phyloP scores from a whole-genome alignment of 2,797 vertebrate species.

The Brachymystax lenok region DNA sequence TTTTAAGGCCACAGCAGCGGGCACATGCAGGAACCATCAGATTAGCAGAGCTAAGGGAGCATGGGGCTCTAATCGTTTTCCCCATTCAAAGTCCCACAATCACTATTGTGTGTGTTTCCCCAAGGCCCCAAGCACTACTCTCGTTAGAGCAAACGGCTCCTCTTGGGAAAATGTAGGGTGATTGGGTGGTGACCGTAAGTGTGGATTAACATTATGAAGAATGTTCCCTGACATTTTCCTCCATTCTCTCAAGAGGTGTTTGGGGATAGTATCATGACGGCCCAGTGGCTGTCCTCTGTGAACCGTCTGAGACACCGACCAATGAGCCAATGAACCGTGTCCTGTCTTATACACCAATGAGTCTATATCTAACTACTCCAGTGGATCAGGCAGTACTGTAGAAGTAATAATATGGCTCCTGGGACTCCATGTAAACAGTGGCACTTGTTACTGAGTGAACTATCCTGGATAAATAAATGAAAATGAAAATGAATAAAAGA shows the following conservation, averaged over 20 bases:
- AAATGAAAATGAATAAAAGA: too few species aligned
- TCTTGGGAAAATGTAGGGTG: not conserved
- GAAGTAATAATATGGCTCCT: too few species aligned
- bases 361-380: too few species aligned
- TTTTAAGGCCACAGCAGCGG: conserved; percentile 3
- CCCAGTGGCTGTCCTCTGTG: not conserved
- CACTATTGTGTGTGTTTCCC: not conserved
- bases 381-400: too few species aligned
- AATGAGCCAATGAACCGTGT: too few species aligned
- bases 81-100: not conserved
- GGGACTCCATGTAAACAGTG: too few species aligned
- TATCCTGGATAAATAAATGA: too few species aligned
- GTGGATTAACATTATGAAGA: too few species aligned
- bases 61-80: not conserved
- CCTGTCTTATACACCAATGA: too few species aligned
- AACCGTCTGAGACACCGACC: not conserved
- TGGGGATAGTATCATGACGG: not conserved
- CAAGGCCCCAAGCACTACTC: not conserved
- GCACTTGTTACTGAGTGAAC: too few species aligned
- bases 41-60: not conserved
- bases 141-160: not conserved
- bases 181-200: too few species aligned
- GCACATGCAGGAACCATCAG: not conserved
- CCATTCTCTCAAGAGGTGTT: not conserved
- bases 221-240: not conserved